phyloP scores from a whole-genome alignment of 1,140 invertebrate species.

The Neodiprion fabricii region DNA sequence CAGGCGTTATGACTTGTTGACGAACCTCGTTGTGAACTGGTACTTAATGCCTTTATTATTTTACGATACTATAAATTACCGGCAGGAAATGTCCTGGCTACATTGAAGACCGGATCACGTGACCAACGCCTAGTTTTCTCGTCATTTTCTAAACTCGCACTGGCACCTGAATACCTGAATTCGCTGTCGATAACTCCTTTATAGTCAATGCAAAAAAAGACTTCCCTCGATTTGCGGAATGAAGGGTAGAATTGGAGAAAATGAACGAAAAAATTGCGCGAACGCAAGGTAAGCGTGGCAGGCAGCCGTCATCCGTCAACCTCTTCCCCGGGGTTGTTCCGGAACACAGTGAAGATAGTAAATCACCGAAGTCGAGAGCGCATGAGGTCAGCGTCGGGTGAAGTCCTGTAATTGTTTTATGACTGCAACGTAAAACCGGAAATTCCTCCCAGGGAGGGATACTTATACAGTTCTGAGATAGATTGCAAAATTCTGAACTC shows the following conservation, averaged over 20 bases:
- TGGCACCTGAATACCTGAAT: too few species aligned
- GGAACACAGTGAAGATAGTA: too few species aligned
- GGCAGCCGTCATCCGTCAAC: neutral
- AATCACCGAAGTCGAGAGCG: too few species aligned
- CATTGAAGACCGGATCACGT: too few species aligned
- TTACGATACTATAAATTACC: slow-evolving; percentile 31
- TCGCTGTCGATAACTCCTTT: too few species aligned
- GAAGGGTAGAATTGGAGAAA: neutral
- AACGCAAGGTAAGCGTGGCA: neutral
- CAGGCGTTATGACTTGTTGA: slow-evolving; percentile 53
- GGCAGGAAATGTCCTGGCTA: too few species aligned
- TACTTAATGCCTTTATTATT: slow-evolving; percentile 53
- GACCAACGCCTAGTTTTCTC: too few species aligned
- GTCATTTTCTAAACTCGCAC: too few species aligned
- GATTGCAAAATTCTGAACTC: too few species aligned
- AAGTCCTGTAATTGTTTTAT: slow-evolving; percentile 1
- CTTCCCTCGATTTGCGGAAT: neutral
- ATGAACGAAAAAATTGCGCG: neutral
- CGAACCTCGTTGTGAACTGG: slow-evolving; percentile 36
- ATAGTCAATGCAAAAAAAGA: neutral
- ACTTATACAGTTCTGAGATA: too few species aligned
- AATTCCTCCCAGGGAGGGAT: too few species aligned
- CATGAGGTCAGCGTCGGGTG: neutral
- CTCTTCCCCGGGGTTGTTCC: neutral
- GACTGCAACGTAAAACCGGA: neutral